Base-by-base conservation (phyloP, 2,797 vertebrate genomes). In the Pterois miles region DNA sequence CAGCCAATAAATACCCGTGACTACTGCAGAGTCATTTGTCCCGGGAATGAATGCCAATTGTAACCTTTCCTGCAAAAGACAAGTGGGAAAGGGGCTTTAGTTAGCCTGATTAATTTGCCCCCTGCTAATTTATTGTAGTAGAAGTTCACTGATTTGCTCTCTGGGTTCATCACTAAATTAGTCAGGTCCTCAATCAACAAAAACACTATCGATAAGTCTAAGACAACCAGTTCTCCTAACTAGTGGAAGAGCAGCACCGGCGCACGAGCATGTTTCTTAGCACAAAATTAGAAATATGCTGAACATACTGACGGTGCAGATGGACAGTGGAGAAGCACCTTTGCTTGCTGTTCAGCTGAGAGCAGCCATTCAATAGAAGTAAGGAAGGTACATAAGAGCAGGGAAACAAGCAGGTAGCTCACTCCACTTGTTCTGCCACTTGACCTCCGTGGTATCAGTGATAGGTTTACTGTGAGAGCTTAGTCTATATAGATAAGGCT, bases 341-440 rank as follows among this genome's bases (percentile, higher is more conserved):
- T 36, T 65, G 23, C 36, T 36, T 64, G 36, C 22, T 33, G 50
- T 43, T 56, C 16, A 76, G 48, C 38, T 40, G 29, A 69, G 31
- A 56, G 56, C 46, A 54, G 56, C 22, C 6, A 48, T 13, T 25
- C 33, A 50, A 62, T 52, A 56, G 59, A 72, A 64, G 25, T 11
- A 14, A 29, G 10, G 54, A 25, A 70, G 56, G 56, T 63, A 23
- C 16, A 56, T n/a, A 63, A 63, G 62, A 74, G 74, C 25, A 59
- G 75, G 58, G 57, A 66, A 54, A 67, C 54, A 64, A 68, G 75
- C 73, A 65, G 43, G 50, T 40, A 72, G 50, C 66, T 78, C 46
- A 5, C 18, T 73, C 29, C 18, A 72, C 57, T 74, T 50, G 34
- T 58, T 81, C 60, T 71, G 60, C 77, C 70, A 71, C 78, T 81